These are phyloP conservation scores for Antigone vipio DNA, from an alignment of 2,113 vertebrate species.

Conservation along the genomic window DNA sequence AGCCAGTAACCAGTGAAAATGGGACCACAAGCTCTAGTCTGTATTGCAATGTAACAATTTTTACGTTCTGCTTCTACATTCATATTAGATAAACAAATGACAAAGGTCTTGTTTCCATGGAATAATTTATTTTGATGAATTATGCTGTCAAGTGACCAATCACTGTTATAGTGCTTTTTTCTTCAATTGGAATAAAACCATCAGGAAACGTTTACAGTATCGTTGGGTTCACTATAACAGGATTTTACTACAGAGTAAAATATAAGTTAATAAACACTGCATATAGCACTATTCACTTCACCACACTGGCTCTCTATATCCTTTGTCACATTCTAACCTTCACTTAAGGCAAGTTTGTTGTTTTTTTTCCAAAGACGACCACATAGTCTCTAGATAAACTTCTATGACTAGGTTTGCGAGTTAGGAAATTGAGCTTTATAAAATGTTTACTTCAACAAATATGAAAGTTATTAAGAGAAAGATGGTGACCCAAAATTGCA, in stretches of 20 bases:
- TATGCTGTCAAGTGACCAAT: not conserved
- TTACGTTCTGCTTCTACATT: not conserved
- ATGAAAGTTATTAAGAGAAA: conserved; percentile 39
- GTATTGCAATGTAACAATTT: not conserved
- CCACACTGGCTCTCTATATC: not conserved
- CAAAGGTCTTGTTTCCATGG: conserved; percentile 14
- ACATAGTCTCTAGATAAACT: conserved; percentile 44
- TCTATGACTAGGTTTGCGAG: conserved; percentile 6
- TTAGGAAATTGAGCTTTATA: conserved; percentile 65
- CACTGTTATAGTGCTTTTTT: conserved; percentile 33
- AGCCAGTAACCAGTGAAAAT: not conserved
- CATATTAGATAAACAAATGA: conserved; percentile 41
- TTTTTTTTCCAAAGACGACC: conserved; percentile 27
- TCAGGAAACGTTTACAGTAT: conserved; percentile 33
- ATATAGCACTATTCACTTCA: conserved; percentile 24
- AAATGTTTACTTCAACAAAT: conserved; percentile 64
- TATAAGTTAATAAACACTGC: conserved; percentile 53
- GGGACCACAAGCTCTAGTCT: not conserved
- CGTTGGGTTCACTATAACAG: conserved; percentile 35
- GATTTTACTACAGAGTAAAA: conserved; percentile 54
- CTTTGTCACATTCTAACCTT: conserved; percentile 58
- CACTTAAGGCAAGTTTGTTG: conserved; percentile 72
- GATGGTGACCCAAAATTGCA: conserved; percentile 55
- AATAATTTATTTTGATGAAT: conserved; percentile 39
- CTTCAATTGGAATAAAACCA: not conserved